Evolutionary conservation across 1,140 invertebrate species (phyloP).

Genomic region (Drosophila burlai): DNA sequence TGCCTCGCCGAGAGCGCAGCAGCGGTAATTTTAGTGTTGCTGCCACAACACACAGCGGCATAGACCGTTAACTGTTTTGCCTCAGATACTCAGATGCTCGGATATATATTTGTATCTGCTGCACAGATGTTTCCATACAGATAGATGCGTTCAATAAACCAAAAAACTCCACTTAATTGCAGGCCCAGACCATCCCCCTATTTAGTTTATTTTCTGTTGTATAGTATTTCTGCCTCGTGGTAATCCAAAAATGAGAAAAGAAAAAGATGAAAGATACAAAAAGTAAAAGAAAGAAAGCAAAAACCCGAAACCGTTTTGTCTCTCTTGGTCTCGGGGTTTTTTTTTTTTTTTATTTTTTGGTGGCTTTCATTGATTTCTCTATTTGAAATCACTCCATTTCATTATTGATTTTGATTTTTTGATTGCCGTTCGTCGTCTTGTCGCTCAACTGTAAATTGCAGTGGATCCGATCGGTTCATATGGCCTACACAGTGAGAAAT

Average conservation of each 20-base stretch:
- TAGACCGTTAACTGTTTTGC: conserved; percentile 71
- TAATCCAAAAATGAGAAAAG: conserved; percentile 12
- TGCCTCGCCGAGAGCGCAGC: conserved; percentile 63
- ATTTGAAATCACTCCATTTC: conserved; percentile 78
- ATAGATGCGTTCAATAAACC: conserved; percentile 72
- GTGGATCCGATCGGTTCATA: conserved; percentile 12
- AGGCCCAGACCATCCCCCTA: conserved; percentile 25
- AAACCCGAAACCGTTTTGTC: conserved; percentile 73
- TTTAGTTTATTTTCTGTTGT: conserved; percentile 19
- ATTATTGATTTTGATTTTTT: conserved; percentile 79
- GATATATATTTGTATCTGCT: conserved; percentile 30
- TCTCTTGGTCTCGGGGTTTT: conserved; percentile 22
- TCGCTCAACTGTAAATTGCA: conserved; percentile 56
- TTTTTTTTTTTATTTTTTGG: background rate
- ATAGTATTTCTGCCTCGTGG: background rate
- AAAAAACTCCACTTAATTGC: conserved; percentile 54
- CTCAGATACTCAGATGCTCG: conserved; percentile 64
- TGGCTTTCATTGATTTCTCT: conserved; percentile 81
- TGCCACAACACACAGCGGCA: conserved; percentile 47
- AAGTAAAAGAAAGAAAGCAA: conserved; percentile 16
- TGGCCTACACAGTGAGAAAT: conserved; percentile 6
- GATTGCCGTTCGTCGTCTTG: conserved; percentile 51
- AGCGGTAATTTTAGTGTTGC: conserved; percentile 70
- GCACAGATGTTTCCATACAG: conserved; percentile 29
- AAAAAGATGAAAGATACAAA: conserved; percentile 12